phyloP scores from a whole-genome alignment of 2,113 vertebrate genomes.

The Triplophysa tibetana region DNA sequence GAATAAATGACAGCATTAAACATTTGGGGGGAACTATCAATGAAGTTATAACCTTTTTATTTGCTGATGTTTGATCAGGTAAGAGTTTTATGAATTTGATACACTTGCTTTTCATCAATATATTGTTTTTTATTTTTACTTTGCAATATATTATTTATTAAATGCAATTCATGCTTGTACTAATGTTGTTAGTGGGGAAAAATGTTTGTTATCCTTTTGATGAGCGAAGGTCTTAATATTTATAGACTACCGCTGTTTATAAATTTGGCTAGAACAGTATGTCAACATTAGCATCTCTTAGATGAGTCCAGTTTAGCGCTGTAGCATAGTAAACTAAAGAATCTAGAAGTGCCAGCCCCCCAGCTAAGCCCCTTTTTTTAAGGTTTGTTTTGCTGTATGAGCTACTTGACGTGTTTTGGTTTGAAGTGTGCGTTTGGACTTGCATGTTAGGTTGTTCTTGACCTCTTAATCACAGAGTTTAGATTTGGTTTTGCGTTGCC shows the following conservation, averaged over 20 bases:
- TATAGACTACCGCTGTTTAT: neutral
- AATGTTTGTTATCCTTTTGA: no score
- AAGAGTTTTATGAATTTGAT: neutral
- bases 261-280: neutral
- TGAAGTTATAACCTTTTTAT: neutral
- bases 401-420: slow-evolving; percentile 6
- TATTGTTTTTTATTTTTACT: neutral
- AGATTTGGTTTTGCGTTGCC: slow-evolving; percentile 39
- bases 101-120: neutral
- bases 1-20: no score
- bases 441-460: slow-evolving; percentile 29
- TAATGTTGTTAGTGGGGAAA: no score
- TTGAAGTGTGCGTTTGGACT: slow-evolving; percentile 33
- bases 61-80: slow-evolving; percentile 9
- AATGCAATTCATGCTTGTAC: no score
- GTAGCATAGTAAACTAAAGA: neutral
- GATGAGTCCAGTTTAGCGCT: no score
- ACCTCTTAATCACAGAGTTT: neutral
- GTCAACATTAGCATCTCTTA: neutral
- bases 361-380: neutral
- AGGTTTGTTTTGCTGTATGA: neutral
- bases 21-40: no score
- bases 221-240: no score
- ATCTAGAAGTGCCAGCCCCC: neutral
- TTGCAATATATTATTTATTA: neutral